phyloP scores from a whole-genome alignment of 1,140 invertebrate species.

The Phenacoccus solenopsis region DNA sequence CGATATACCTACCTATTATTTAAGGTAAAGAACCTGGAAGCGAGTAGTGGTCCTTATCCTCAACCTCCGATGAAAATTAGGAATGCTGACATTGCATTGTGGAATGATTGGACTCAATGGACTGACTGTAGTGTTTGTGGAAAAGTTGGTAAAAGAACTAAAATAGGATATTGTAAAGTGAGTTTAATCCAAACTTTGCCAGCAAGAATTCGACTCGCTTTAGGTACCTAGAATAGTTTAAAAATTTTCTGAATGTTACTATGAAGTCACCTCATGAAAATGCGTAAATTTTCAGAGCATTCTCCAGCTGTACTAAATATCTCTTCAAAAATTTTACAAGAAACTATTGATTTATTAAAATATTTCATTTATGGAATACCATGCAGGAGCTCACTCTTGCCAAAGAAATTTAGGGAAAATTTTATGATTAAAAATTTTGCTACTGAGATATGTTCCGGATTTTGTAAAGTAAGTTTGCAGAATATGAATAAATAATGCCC shows the following conservation, averaged over 20 bases:
- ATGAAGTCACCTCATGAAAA: no score
- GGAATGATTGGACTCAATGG: not conserved
- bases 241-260: no score
- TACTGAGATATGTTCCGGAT: not conserved
- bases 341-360: not conserved
- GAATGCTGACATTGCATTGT: not conserved
- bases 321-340: not conserved
- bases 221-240: no score
- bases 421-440: not conserved
- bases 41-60: not conserved
- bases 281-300: not conserved
- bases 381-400: not conserved
- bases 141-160: not conserved
- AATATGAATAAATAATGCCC: not conserved
- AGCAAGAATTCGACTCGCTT: not conserved
- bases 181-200: not conserved
- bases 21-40: not conserved
- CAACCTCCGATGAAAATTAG: not conserved
- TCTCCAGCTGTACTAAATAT: not conserved
- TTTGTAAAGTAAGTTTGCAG: not conserved
- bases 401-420: not conserved
- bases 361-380: not conserved
- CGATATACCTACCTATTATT: not conserved
- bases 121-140: not conserved
- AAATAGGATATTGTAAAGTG: not conserved